phyloP scores from a whole-genome alignment of 1,140 invertebrate genomes.

The Mamestra configurata region DNA sequence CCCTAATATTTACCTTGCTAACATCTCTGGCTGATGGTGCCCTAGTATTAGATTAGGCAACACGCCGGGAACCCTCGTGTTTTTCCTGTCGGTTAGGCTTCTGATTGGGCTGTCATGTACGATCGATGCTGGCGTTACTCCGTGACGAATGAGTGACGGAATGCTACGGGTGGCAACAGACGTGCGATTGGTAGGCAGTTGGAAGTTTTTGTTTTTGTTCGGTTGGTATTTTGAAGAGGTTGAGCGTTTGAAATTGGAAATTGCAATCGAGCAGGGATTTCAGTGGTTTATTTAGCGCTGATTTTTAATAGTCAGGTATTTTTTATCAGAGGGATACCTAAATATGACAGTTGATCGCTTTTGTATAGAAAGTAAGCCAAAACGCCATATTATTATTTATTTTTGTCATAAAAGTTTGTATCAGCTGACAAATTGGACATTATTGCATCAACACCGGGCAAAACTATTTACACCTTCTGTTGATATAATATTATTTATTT shows the following conservation, averaged over 20 bases:
- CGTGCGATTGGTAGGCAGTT: slow-evolving; percentile 29
- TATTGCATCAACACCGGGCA: no score
- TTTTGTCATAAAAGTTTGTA: no score
- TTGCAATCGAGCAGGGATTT: neutral
- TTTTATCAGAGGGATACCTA: no score
- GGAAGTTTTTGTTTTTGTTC: neutral
- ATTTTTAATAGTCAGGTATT: no score
- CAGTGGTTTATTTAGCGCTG: no score
- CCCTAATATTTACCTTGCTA: slow-evolving; percentile 16
- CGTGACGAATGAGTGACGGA: slow-evolving; percentile 69
- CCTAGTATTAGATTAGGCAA: slow-evolving; percentile 40
- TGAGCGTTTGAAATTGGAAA: neutral
- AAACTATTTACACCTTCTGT: no score
- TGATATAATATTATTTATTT: no score
- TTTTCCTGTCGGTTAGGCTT: slow-evolving; percentile 51
- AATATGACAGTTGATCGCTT: no score
- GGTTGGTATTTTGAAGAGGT: neutral
- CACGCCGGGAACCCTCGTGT: slow-evolving; percentile 38
- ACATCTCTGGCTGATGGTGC: slow-evolving; percentile 20
- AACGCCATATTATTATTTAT: no score
- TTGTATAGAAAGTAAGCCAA: no score
- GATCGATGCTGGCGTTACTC: slow-evolving; percentile 65
- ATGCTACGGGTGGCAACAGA: slow-evolving; percentile 52
- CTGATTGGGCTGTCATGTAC: slow-evolving; percentile 73
- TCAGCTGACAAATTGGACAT: no score